Base-by-base conservation (phyloP, 92 coral and sea anemone species). In the Muricea muricata region DNA sequence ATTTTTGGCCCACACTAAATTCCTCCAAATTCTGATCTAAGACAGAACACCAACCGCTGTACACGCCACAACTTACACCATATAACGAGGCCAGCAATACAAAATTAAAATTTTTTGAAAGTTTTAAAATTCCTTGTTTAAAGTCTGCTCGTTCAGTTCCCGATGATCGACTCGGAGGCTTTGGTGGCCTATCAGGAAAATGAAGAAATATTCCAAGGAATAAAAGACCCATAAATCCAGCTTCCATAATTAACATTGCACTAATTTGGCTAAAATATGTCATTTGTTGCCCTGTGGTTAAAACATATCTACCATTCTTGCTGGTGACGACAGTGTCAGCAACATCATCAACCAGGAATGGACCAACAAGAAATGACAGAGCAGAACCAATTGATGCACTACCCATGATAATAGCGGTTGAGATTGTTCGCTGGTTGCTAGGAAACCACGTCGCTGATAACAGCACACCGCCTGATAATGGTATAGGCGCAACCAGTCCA, bases 391-490 rank as follows among this genome's bases (percentile, higher is more conserved):
- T 86, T 73, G 91, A 94, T 32, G 95, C 93, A 8, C 97, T 97
- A 6, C 91, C 57, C 1, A 97, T 89, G 1, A 97, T 90, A 12
- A 94, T 89, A 7, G 98, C 98, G 0, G 98, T 94, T 24, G 98
- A 97, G 14, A 94, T 94, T 11, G 98, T 93, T 21, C 98, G 90
- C 69, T 94, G 98, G 32, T 95, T 92, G 3, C 97, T 97, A 4
- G 98, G 98, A 48, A 94, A 94, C 98, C 98, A 94, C 63, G 98
- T 94, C 1, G 98, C 94, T 15, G 98, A 94, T 24, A 94, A 92
- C 65, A 94, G 70, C 31, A 97, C 94, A 8, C 97, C 89, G 29
- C 97, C 98, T 65, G 98, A 97, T 97, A 94, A 93, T 41, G 98
- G 94, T 63, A 93, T 92, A n/a, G 98, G 98, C 3, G 97, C 98